Evolutionary conservation across 2,113 vertebrate genomes (phyloP), one percentile per base, ranked within the genome.

Genomic region (Perognathus longimembris): DNA sequence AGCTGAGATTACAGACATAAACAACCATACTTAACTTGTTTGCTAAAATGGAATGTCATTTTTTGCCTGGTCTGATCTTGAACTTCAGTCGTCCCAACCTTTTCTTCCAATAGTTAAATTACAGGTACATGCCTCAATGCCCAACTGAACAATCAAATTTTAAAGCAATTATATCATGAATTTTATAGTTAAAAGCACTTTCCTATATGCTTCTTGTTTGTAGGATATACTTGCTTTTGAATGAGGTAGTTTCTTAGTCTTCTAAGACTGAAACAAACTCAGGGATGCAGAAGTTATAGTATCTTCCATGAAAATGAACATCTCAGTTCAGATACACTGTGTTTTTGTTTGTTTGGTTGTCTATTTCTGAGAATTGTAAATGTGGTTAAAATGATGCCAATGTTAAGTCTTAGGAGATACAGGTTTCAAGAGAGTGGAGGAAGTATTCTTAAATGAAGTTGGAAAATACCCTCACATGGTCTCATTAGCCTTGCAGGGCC

Each of bases 391-490:
- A 83, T 78, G 63, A 32, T 75, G 26, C 67, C 81, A 93, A 2
- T 12, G 9, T 89, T 85, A 63, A 50, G 61, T 80, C 71, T 89
- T 84, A 24, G 54, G 57, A 92, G 38, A 88, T 90, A 66, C 0
- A 93, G 57, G 17, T 85, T 93, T 28, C 40, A 69, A 59, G 70
- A 67, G 50, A 88, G 74, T 26, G 5, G 50, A 38, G 11, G 9
- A 88, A 32, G 28, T 73, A 45, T 89, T 89, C 63, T 94, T 88
- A 96, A 89, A 84, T 93, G 78, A 93, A 76, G 28, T 93, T 92
- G 57, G 71, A 87, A 92, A 79, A 81, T 93, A 69, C 50, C 71
- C 42, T 89, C 22, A 15, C 38, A 61, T 34, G 26, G 69, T 38
- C 5, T 85, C 75, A 42, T 92, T 92, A 95, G 85, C 54, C n/a